Base-by-base conservation (phyloP, 1,140 invertebrate genomes). In the Drosophila takahashii region DNA sequence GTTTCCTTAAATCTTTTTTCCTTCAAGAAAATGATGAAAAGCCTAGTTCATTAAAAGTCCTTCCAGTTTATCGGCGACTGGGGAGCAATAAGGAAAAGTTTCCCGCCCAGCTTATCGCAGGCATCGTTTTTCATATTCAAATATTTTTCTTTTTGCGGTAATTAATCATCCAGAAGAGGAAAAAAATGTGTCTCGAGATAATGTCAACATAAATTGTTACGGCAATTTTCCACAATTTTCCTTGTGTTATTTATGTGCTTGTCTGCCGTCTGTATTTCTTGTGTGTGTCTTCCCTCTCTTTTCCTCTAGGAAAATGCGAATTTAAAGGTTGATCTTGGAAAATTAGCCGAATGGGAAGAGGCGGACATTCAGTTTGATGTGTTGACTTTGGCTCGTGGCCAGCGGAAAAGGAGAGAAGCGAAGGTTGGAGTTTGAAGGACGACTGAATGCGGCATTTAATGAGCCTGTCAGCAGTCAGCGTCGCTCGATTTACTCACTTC, bases 171-270 rank as follows among this genome's bases (percentile, higher is more conserved):
- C 66, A 34, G 47, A 69, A 45, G 60, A 64, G 39, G 39, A 77
- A 29, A 22, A 48, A 89, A 89, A 79, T 87, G 83, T 86, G 84
- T 87, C 83, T 79, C 50, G 84, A 87, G 83, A 87, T 87, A 89
- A 89, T 87, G 83, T 87, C 83, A 87, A 87, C 83, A 87, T 87
- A 87, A 87, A 87, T 87, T 87, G 79, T 87, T 87, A 87, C 77
- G 83, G 79, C 83, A 83, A 86, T 86, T 86, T 89, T 81, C 60
- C 75, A 86, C 79, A 76, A 87, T 89, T 83, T 81, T 83, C 60
- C 50, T 29, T 61, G 70, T 56, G 83, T 87, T 86, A 89, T 87
- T 86, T 86, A 86, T 86, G 64, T 71, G 69, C 53, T 60, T 77
- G 22, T 70, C 26, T 59, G 22, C 41, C 11, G 22, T 41, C 32